phyloP scores from a whole-genome alignment of 2,797 vertebrate species.

The Dryobates pubescens region DNA sequence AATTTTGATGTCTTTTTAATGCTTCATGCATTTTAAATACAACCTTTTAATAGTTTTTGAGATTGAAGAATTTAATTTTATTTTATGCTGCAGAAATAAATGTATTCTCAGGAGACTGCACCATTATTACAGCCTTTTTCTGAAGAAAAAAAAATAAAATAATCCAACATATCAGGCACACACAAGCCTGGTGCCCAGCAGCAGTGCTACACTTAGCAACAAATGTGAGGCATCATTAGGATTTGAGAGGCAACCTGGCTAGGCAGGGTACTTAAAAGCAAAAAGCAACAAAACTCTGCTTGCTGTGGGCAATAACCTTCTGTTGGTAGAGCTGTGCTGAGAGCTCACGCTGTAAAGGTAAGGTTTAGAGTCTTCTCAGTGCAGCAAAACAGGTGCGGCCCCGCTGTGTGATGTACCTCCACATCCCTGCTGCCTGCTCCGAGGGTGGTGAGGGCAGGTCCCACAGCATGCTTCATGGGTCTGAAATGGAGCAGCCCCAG shows the following conservation, averaged over 20 bases:
- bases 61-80: conserved; percentile 86
- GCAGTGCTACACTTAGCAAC: conserved; percentile 5
- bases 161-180: conserved; percentile 39
- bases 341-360: not conserved
- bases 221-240: not conserved
- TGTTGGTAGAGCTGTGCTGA: not conserved
- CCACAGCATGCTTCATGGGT: fast-evolving
- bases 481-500: not conserved
- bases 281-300: not conserved
- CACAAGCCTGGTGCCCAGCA: conserved; percentile 8
- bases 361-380: not conserved
- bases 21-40: conserved; percentile 88
- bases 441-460: not conserved
- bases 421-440: not conserved
- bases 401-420: not conserved
- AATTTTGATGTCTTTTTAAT: conserved; percentile 90
- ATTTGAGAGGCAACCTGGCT: not conserved
- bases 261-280: not conserved
- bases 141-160: no score
- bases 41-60: conserved; percentile 85
- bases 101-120: conserved; percentile 88
- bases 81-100: conserved; percentile 89
- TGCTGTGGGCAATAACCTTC: not conserved
- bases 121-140: conserved; percentile 82
- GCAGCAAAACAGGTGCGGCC: not conserved